phyloP scores from a whole-genome alignment of 2,113 vertebrate species.

The Apistogramma diplotaenia region DNA sequence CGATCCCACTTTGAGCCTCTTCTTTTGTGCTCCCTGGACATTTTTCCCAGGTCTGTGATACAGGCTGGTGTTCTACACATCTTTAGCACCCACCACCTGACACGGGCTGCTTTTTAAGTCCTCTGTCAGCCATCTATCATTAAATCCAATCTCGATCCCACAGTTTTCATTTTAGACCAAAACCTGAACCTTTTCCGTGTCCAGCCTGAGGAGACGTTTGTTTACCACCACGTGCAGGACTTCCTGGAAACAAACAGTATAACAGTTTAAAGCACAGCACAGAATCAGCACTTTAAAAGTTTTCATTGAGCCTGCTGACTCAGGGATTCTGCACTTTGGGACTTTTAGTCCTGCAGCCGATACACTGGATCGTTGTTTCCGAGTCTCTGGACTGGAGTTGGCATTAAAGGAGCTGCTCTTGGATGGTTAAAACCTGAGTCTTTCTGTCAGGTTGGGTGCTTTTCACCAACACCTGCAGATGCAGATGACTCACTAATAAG shows the following conservation, averaged over 20 bases:
- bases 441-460: not conserved
- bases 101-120: not conserved
- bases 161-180: not conserved
- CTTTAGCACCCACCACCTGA: not conserved
- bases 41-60: not conserved
- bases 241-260: not conserved
- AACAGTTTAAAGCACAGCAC: not conserved
- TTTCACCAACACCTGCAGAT: not conserved
- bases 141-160: not conserved
- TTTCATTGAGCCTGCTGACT: not conserved
- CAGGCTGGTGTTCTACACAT: too few species aligned
- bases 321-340: not conserved
- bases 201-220: not conserved
- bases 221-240: not conserved
- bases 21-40: not conserved
- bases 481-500: not conserved
- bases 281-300: not conserved
- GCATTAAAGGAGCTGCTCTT: too few species aligned
- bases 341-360: not conserved
- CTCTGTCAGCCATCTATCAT: not conserved
- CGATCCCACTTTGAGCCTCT: not conserved
- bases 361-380: not conserved
- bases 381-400: not conserved
- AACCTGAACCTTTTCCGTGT: not conserved
- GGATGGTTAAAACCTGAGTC: too few species aligned